Conservation (phyloP, 2,113 vertebrate genomes). For the Eulemur rufifrons region DNA sequence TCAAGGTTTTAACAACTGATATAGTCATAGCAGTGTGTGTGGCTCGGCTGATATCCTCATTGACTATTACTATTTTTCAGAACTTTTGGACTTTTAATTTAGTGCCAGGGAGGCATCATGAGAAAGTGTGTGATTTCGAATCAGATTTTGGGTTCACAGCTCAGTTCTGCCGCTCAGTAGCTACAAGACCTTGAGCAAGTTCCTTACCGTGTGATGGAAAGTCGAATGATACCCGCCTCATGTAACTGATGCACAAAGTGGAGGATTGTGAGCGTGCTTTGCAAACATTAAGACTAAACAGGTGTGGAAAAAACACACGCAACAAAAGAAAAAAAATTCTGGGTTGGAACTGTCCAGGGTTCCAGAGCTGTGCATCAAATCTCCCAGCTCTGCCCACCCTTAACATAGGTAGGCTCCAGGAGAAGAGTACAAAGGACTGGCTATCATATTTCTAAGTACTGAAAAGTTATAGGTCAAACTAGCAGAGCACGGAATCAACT, state of each 20-base stretch:
- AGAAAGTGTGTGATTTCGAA: neutral
- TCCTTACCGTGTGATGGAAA: neutral
- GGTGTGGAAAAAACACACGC: neutral
- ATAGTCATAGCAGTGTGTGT: rapidly evolving
- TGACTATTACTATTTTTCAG: neutral
- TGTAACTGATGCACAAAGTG: neutral
- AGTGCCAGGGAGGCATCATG: neutral
- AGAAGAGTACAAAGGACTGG: neutral
- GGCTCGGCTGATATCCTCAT: neutral
- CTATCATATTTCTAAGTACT: neutral
- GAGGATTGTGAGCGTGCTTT: neutral
- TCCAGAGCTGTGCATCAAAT: neutral
- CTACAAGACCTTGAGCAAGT: neutral
- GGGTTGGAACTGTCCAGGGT: neutral
- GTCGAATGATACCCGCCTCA: neutral
- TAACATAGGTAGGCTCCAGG: neutral
- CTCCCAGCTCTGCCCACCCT: no score
- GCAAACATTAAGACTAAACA: neutral
- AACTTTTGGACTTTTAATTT: neutral
- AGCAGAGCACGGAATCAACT: neutral
- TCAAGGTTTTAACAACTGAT: neutral
- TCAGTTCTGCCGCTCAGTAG: neutral
- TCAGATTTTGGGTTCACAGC: neutral
- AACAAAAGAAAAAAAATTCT: neutral
- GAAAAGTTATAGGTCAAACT: neutral